Evolutionary conservation across 2,888 invertebrate species (phyloP), one percentile per base, ranked within the genome.

Genomic region (Graphium colonna): DNA sequence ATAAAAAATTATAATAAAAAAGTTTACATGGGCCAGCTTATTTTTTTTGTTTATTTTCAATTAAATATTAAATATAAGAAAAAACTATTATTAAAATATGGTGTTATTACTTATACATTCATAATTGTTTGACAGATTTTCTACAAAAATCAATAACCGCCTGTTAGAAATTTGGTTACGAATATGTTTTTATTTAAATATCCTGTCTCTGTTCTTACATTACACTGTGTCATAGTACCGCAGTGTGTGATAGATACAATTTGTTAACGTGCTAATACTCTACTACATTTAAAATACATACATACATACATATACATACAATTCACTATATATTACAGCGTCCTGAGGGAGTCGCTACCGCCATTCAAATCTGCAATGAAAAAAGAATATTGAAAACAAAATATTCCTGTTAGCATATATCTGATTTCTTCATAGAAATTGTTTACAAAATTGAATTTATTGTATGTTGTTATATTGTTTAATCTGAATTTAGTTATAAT

Each of bases 261-360:
- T 50, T 50, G 40, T 40, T 33, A 45, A 50, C 26, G 40, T 40
- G 13, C 51, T 57, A 57, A 28, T 51, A n/a, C n/a, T n/a, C n/a
- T n/a, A n/a, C 51, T 57, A 56, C 50, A 15, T 21, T 21, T 38
- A 1, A 48, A 15, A 41, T 52, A 52, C 44, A 51, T 48, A 55
- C 39, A 56, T 43, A 47, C 49, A 54, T 53, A 54, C 39, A 54
- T 26, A 45, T 50, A 13, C 40, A 36, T 12, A 36, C 36, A 36
- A 36, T 51, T 48, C 13, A 42, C 42, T 47, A 51, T 55, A 41
- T 50, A 52, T 39, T 21, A 4, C 49, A 40, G 50, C 50, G 45
- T 50, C 54, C 8, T 5, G 16, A 7, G 10, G 26, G 10, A n/a
- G n/a, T 7, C 8, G 0, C 43, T 12, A 9, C 40, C 33, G 33